Evolutionary conservation across 2,797 vertebrate genomes (phyloP).

Genomic region (Silurus aristotelis): DNA sequence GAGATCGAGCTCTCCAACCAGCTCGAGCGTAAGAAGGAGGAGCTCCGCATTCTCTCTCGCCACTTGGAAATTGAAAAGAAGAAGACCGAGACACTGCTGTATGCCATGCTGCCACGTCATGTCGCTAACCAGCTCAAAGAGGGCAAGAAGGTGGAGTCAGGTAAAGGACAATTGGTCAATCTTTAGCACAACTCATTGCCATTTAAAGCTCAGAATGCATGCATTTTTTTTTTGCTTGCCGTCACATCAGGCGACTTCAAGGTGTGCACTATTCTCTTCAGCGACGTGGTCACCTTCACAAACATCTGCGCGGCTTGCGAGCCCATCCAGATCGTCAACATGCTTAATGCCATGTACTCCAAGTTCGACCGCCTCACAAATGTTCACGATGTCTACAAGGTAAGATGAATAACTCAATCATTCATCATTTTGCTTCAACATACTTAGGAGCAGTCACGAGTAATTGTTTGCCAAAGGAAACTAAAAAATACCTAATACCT

Average conservation of each 20-base stretch:
- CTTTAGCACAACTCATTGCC: too few species aligned
- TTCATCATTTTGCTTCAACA: not conserved
- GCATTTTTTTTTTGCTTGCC: not conserved
- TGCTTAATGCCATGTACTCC: slow-evolving; percentile 81
- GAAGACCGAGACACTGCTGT: slow-evolving; percentile 78
- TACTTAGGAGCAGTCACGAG: not conserved
- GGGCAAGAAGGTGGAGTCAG: slow-evolving; percentile 73
- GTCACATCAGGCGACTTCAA: slow-evolving; percentile 72
- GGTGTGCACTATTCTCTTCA: slow-evolving; percentile 80
- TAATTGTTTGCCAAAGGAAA: not conserved
- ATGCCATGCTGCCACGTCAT: slow-evolving; percentile 75
- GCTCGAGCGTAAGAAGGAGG: slow-evolving; percentile 81
- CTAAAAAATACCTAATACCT: not conserved
- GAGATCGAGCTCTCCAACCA: slow-evolving; percentile 81
- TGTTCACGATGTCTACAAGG: slow-evolving; percentile 77
- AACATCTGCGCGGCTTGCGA: slow-evolving; percentile 80
- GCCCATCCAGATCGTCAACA: slow-evolving; percentile 76
- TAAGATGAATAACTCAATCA: slow-evolving; percentile 26
- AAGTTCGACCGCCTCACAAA: slow-evolving; percentile 75
- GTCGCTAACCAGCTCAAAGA: slow-evolving; percentile 81
- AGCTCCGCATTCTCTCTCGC: slow-evolving; percentile 75
- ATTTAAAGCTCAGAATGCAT: not conserved
- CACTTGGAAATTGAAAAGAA: slow-evolving; percentile 76
- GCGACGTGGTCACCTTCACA: slow-evolving; percentile 80
- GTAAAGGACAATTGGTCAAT: slow-evolving; percentile 53